Conservation (phyloP, 1,140 invertebrate genomes). For the Apis laboriosa region DNA sequence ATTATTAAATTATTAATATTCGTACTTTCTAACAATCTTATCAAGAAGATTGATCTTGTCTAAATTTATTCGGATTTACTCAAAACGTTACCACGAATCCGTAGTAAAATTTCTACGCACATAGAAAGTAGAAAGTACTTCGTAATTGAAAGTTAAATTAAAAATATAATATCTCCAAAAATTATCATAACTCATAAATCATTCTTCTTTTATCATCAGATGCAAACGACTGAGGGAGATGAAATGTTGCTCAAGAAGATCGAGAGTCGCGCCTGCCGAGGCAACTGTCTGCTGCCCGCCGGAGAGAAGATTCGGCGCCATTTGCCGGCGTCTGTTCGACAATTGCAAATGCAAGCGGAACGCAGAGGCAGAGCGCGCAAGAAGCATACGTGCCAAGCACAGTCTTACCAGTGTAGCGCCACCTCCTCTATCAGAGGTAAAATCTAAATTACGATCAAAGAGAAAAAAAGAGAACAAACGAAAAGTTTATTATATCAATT, state of each 20-base stretch:
- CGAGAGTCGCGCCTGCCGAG: conserved; percentile 73
- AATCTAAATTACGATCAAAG: not conserved
- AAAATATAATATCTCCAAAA: too few species aligned
- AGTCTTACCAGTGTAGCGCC: conserved; percentile 78
- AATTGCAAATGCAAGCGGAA: conserved; percentile 66
- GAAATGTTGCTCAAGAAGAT: conserved; percentile 67
- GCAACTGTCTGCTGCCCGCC: conserved; percentile 69
- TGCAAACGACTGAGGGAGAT: conserved; percentile 65
- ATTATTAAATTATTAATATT: not conserved
- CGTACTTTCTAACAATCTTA: conserved; percentile 10
- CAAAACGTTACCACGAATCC: too few species aligned
- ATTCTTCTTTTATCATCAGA: conserved; percentile 46
- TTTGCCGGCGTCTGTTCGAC: conserved; percentile 71
- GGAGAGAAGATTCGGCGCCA: conserved; percentile 70
- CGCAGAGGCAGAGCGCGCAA: conserved; percentile 66
- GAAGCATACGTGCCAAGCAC: conserved; percentile 77
- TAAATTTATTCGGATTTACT: not conserved
- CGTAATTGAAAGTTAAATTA: not conserved
- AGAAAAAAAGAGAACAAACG: not conserved
- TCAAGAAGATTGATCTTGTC: not conserved
- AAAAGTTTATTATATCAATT: too few species aligned
- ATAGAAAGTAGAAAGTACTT: not conserved
- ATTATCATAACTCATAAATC: too few species aligned
- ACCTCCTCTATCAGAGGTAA: conserved; percentile 77
- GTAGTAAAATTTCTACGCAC: too few species aligned